Percentiles rank a stretch among this genome's conserved stretches.
Evolutionary conservation across 1,140 invertebrate genomes (phyloP).

Genomic region (Leptinotarsa undecemlineata): DNA sequence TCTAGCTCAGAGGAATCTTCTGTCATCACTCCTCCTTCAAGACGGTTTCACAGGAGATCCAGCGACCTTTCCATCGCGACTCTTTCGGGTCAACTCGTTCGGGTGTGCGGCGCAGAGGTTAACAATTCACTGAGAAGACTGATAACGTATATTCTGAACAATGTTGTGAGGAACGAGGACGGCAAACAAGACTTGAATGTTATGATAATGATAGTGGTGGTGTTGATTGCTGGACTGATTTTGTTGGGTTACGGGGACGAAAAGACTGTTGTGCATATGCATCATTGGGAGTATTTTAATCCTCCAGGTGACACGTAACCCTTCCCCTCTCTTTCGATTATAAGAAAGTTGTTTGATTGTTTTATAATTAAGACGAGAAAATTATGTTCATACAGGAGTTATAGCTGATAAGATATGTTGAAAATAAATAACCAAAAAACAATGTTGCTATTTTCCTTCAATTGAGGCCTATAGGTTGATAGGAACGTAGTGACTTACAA

Average conservation of each 20-base stretch:
- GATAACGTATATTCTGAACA: conserved; percentile 62
- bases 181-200: conserved; percentile 73
- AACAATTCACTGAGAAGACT: conserved; percentile 68
- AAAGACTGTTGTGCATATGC: conserved; percentile 74
- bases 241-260: conserved; percentile 71
- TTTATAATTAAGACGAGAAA: neutral
- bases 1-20: conserved; percentile 56
- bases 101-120: conserved; percentile 66
- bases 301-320: conserved; percentile 63
- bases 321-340: neutral
- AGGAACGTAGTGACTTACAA: no score
- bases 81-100: conserved; percentile 66
- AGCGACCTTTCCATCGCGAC: conserved; percentile 61
- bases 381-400: neutral
- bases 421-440: neutral
- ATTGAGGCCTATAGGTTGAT: no score
- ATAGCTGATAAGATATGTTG: neutral
- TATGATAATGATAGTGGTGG: conserved; percentile 72
- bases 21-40: conserved; percentile 30
- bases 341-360: conserved; percentile 6
- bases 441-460: neutral
- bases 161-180: conserved; percentile 59
- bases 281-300: conserved; percentile 83
- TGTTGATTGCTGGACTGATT: conserved; percentile 73
- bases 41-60: conserved; percentile 37